Evolutionary conservation across 2,888 invertebrate genomes (phyloP).

Genomic region (Podotricha telesiphe): DNA sequence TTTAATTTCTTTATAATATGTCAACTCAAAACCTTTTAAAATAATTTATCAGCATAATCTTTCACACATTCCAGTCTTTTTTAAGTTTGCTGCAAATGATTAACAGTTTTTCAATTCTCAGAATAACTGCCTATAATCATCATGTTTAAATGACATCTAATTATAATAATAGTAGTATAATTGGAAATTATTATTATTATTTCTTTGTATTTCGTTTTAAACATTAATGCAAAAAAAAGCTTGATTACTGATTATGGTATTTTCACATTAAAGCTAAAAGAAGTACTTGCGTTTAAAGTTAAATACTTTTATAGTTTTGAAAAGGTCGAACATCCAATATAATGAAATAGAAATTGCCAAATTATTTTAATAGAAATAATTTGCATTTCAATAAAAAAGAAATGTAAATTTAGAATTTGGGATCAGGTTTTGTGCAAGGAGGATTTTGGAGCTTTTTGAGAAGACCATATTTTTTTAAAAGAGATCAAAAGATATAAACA

Average conservation of each 20-base stretch:
- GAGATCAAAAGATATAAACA: not conserved
- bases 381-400: conserved; percentile 31
- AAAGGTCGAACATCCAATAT: conserved; percentile 34
- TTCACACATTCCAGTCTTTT: conserved; percentile 7
- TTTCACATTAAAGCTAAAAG: not conserved
- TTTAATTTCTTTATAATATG: no score
- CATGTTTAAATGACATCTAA: no score
- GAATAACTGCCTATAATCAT: no score
- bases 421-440: no score
- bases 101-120: not conserved
- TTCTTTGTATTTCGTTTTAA: not conserved
- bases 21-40: not conserved
- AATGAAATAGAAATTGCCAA: conserved; percentile 33
- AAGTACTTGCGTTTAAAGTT: not conserved
- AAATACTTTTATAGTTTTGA: conserved; percentile 30
- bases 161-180: no score
- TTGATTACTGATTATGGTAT: not conserved
- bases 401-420: conserved; percentile 1
- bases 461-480: conserved; percentile 15
- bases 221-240: not conserved
- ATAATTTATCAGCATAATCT: conserved; percentile 1
- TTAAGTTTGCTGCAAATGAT: conserved; percentile 2
- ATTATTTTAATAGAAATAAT: conserved; percentile 40
- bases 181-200: no score
- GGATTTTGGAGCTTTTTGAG: not conserved